A percentile compares a stretch with the other conserved stretches of the same genome.
These are phyloP conservation scores for Palaemon carinicauda DNA, from an alignment of 1,140 invertebrate species.

Conservation along the genomic window DNA sequence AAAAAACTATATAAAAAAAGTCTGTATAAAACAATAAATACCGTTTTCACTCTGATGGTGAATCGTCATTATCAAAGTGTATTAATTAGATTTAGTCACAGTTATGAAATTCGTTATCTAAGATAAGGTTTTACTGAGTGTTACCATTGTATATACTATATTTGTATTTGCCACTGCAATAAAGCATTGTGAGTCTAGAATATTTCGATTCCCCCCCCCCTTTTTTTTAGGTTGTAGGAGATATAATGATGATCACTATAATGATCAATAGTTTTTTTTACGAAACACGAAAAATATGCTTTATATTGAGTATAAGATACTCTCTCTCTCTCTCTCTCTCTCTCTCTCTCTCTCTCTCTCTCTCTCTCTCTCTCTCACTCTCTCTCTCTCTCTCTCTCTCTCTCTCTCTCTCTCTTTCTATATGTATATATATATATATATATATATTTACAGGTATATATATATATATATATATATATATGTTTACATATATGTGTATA, in stretches of 20 bases:
- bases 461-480: background rate
- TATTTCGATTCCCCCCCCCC: background rate
- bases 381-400: no score
- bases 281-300: no score
- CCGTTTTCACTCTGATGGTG: background rate
- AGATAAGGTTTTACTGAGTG: conserved; percentile 27
- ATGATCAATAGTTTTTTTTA: no score
- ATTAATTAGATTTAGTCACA: conserved; percentile 9
- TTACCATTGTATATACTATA: conserved; percentile 45
- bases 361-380: no score
- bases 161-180: conserved; percentile 48
- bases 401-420: background rate
- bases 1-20: conserved; percentile 18
- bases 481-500: background rate
- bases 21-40: background rate
- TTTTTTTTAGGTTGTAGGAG: no score
- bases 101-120: background rate
- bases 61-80: background rate
- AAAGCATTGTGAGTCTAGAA: conserved; percentile 23
- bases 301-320: no score
- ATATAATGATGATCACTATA: no score
- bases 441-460: background rate
- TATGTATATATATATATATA: background rate
- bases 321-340: no score
- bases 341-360: no score